phyloP scores from a whole-genome alignment of 2,797 vertebrate species.

The Trichosurus vulpecula region DNA sequence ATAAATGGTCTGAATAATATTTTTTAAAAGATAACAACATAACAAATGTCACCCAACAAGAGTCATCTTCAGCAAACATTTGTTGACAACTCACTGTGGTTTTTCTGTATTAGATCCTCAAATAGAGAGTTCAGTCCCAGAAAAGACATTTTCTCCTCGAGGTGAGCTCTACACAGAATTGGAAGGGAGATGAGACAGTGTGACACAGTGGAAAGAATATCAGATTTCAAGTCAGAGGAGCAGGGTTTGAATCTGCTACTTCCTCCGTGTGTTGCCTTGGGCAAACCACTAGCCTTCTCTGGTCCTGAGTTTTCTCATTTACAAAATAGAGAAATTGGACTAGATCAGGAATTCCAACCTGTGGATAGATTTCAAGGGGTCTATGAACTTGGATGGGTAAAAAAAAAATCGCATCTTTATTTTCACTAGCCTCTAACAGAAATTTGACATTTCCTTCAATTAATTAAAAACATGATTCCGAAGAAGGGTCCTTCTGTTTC shows the following conservation, averaged over 20 bases:
- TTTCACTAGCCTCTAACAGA: not conserved
- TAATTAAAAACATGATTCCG: not conserved
- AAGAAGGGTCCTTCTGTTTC: not conserved
- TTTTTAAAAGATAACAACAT: not conserved
- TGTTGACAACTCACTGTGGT: not conserved
- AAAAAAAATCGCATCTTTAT: not conserved
- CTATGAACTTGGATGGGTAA: not conserved
- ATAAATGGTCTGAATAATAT: not conserved
- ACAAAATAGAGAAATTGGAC: not conserved
- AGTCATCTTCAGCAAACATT: not conserved
- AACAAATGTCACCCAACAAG: not conserved
- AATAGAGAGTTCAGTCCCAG: not conserved
- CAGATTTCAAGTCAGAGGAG: not conserved
- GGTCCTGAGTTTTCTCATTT: not conserved
- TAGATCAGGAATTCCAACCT: not conserved
- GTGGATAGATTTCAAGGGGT: not conserved
- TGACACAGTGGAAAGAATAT: too few species aligned
- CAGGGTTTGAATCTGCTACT: not conserved
- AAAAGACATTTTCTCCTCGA: not conserved
- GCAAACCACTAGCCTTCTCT: not conserved
- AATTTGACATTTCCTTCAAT: not conserved
- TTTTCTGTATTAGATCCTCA: not conserved
- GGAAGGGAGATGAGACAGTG: too few species aligned
- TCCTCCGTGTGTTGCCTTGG: not conserved
- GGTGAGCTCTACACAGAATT: not conserved